Evolutionary conservation across 2,797 vertebrate species (phyloP), one percentile per base, ranked within the genome.

Genomic region (Malurus leucopterus): DNA sequence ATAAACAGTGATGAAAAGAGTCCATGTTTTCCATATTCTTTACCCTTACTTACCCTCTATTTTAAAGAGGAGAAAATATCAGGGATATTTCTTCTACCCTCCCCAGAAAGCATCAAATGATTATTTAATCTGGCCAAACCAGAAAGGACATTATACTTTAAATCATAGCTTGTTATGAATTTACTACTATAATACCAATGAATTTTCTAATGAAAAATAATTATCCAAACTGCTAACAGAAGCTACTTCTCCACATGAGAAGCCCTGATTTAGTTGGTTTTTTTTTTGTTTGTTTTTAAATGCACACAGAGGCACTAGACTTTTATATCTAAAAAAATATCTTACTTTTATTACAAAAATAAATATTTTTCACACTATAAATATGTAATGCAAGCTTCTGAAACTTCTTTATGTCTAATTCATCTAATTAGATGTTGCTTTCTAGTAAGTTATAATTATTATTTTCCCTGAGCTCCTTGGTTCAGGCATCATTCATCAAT

Each of bases 401-500:
- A 92, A 96, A 96, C 63, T 71, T 90, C 58, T 94, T 95, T 82
- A 83, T 88, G 67, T 77, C 88, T 95, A 91, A 87, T 82, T 82
- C 8, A 55, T 70, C 58, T 84, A 79, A 84, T 81, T 95, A 96
- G 95, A 84, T 92, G 91, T 88, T 96, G 89, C 65, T 68, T 83
- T 93, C 81, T 88, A 80, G 83, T 91, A 90, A 68, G 77, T 86
- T 90, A 89, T 57, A 88, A 83, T 70, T 34, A 44, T 77, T 81
- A 93, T 91, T 96, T 94, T 95, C 77, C 88, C 85, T 87, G 64
- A 61, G 46, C 77, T 86, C 63, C 54, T 95, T 94, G 90, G 74
- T 94, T 96, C 91, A 93, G 94, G 80, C 95, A 95, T 96, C 95
- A 95, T 96, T 96, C 94, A 91, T 92, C 94, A 93, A 91, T 92